Evolutionary conservation across 2,113 vertebrate genomes (phyloP).

Genomic region (Monopterus albus): DNA sequence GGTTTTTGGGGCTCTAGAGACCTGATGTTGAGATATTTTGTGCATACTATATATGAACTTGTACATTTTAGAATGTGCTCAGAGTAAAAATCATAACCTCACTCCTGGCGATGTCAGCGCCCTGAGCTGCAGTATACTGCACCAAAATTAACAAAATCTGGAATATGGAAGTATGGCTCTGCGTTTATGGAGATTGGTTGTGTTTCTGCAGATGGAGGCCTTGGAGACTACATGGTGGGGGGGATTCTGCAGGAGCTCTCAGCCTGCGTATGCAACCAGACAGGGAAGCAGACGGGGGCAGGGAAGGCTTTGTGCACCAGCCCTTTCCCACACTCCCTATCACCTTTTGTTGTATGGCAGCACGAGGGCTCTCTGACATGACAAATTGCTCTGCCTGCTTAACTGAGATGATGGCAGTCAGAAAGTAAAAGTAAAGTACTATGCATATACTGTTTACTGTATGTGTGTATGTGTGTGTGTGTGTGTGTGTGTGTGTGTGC

Average conservation of each 20-base stretch:
- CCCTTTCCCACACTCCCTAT: constrained; percentile 85
- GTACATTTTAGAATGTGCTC: constrained; percentile 11
- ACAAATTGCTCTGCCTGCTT: constrained; percentile 76
- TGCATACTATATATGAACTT: constrained; percentile 9
- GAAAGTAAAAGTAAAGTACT: constrained; percentile 43
- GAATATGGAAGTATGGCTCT: not conserved
- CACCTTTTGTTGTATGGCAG: constrained; percentile 79
- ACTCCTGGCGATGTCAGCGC: not conserved
- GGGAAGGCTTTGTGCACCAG: constrained; percentile 76
- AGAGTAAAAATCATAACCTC: not conserved
- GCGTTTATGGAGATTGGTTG: constrained; percentile 17
- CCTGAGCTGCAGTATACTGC: not conserved
- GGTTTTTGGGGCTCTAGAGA: constrained; percentile 18
- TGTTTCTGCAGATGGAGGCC: constrained; percentile 48
- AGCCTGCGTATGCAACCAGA: constrained; percentile 57
- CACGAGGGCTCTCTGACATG: constrained; percentile 76
- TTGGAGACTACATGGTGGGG: constrained; percentile 46
- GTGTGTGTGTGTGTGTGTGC: constrained; percentile 6
- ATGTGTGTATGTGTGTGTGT: constrained; percentile 3
- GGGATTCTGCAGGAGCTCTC: constrained; percentile 48
- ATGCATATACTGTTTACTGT: constrained; percentile 2
- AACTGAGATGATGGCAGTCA: constrained; percentile 34
- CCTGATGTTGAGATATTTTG: constrained; percentile 44
- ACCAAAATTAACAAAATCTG: not conserved
- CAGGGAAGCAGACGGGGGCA: constrained; percentile 75